Evolutionary conservation across 2,888 invertebrate species (phyloP), one percentile per base, ranked within the genome.

Genomic region (Parnassius apollo): DNA sequence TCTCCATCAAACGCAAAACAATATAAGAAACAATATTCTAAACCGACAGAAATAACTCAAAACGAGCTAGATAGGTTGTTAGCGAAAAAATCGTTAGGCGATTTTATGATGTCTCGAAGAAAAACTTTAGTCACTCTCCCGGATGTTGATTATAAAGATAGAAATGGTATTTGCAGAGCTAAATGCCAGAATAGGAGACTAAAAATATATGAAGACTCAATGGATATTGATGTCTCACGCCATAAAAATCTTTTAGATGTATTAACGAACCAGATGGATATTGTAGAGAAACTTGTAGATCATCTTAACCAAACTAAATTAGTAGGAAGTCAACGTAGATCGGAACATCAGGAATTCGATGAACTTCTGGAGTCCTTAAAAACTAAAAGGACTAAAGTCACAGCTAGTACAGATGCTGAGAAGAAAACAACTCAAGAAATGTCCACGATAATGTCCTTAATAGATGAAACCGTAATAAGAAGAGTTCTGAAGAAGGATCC

Each of bases 391-490:
- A 63, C 45, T 8, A 56, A 51, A 22, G 22, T 52, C 44, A 61
- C 44, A 46, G 35, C 22, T 7, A 35, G 35, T 22, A 42, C 51
- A 7, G 42, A 55, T 46, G 7, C 22, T 18, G 35, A 51, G 3
- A 12, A 8, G 9, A 10, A n/a, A 9, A 60, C 67, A 7, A 61
- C 64, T 0, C 12, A 3, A 0, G 67, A 59, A 60, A 45, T 68
- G 10, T 53, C 77, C 0, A 80, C 80, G 0, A 57, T 79, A 0
- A 46, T 73, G 11, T 76, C 78, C 0, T 4, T 82, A 0, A 70
- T 88, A 0, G 86, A 88, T 11, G 83, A 86, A 62, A 75, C 74
- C 0, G 77, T 78, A 61, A 68, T 88, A 0, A 75, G 75, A 35
- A 53, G 69, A 0, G 83, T 81, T 0, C 66, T 89, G 13, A 77